Percentiles rank a stretch among this genome's conserved stretches.
These are phyloP conservation scores for Gadus chalcogrammus DNA, from an alignment of 2,113 vertebrate genomes.

Conservation along the genomic window DNA sequence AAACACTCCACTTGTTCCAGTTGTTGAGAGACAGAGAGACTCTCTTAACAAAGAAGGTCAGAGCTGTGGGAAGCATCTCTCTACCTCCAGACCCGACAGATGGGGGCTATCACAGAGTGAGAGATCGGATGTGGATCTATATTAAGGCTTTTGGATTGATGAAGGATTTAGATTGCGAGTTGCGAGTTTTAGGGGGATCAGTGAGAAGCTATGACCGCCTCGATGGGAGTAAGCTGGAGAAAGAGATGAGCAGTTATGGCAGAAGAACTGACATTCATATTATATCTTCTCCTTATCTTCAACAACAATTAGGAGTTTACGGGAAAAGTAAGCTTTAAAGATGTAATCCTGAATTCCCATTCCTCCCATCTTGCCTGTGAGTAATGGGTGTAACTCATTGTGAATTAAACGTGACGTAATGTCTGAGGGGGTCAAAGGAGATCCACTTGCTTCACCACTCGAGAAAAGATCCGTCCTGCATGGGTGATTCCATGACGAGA, in stretches of 20 bases:
- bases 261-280: constrained; percentile 36
- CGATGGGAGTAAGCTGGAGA: constrained; percentile 17
- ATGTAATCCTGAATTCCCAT: constrained; percentile 12
- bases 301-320: constrained; percentile 27
- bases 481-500: neutral
- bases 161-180: constrained; percentile 15
- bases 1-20: constrained; percentile 19
- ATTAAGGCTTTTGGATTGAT: constrained; percentile 31
- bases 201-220: constrained; percentile 38
- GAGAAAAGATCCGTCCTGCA: too few species aligned
- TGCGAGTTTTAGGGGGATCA: neutral
- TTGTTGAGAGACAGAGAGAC: constrained; percentile 3
- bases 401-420: neutral
- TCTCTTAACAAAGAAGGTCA: constrained; percentile 26
- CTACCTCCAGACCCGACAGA: constrained; percentile 38
- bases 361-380: constrained; percentile 7
- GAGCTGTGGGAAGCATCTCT: constrained; percentile 24
- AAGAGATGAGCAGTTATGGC: constrained; percentile 44
- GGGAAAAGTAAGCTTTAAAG: constrained; percentile 38
- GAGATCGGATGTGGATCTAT: neutral
- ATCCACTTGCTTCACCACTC: constrained; percentile 2
- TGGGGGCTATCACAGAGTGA: constrained; percentile 25
- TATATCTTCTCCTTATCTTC: constrained; percentile 33
- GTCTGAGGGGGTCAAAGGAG: neutral
- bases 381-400: neutral